Base-by-base conservation (phyloP, 1,140 invertebrate species). In the Magallana ariakensis region DNA sequence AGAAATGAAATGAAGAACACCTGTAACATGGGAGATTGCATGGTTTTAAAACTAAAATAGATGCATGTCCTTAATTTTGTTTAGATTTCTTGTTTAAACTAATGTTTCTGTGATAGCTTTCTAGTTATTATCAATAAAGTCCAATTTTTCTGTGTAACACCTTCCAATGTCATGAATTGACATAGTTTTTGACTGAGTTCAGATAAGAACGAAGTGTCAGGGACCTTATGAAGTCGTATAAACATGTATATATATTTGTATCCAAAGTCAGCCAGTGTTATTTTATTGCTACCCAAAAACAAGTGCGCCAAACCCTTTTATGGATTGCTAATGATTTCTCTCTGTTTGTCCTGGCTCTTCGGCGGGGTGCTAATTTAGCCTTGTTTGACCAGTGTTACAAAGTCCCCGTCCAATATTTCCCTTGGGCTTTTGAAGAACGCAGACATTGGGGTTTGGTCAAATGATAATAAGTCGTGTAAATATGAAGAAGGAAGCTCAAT, bases 231-330 rank as follows among this genome's bases (percentile, higher is more conserved):
- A 46, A 46, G 33, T 46, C 5, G 33, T 75, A 33, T 75, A 13
- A 46, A 46, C 33, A 46, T 75, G 66, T 15, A 75, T 75, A 15
- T 75, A 26, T 33, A 75, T 70, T 26, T 26, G 26, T 11, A 22
- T 11, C 19, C n/a, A 70, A 70, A 26, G 33, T 46, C 33, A 46
- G 33, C 33, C 33, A 46, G 33, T 46, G 33, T 46, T 75, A 13
- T 75, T 75, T 26, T 75, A 75, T 26, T 75, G 66, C 66, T 75
- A 33, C 66, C 9, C 22, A 75, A 75, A 62, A 75, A 75, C 66
- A 75, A 75, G 66, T 75, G 11, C 33, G 19, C 66, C 66, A 75
- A 70, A 75, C 66, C 66, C 66, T 75, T 33, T 75, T 75, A 75
- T 75, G 66, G 66, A 75, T 75, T 75, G 66, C 9, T 75, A 75